phyloP scores from a whole-genome alignment of 2,113 vertebrate species.

The Sylvilagus bachmani region DNA sequence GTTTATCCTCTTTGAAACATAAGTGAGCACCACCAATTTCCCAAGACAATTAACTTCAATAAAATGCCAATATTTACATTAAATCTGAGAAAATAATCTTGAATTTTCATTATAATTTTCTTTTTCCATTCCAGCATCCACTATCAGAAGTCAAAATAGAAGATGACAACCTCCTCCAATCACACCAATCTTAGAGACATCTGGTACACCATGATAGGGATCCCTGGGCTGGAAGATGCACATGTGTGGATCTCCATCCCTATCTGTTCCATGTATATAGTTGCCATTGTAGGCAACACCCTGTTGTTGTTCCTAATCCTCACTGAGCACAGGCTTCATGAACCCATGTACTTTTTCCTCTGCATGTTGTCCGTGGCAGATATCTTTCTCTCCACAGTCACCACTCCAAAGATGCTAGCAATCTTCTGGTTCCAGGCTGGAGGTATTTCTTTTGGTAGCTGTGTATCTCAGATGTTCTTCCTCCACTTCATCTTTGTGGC shows the following conservation, averaged over 20 bases:
- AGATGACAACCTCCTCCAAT: conserved; percentile 37
- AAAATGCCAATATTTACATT: not conserved
- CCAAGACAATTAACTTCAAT: not conserved
- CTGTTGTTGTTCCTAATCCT: not conserved
- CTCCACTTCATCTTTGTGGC: conserved; percentile 74
- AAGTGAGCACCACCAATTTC: not conserved
- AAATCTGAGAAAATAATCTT: not conserved
- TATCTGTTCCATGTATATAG: conserved; percentile 49
- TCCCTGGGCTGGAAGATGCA: conserved; percentile 31
- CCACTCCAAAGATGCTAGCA: conserved; percentile 59
- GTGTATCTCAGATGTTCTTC: conserved; percentile 76
- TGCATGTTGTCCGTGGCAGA: conserved; percentile 55
- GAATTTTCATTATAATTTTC: not conserved
- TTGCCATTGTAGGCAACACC: not conserved
- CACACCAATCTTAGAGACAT: conserved; percentile 28
- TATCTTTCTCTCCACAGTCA: conserved; percentile 59
- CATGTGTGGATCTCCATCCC: conserved; percentile 43
- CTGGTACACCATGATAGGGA: conserved; percentile 50
- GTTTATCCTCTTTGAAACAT: not conserved
- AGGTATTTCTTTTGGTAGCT: conserved; percentile 71
- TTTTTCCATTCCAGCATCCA: not conserved
- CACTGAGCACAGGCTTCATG: not conserved
- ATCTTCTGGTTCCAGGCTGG: conserved; percentile 70
- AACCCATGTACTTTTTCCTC: conserved; percentile 57
- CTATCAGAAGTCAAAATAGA: not conserved